These are phyloP conservation scores for Exaiptasia diaphana DNA, from an alignment of 64 coral and sea anemone species.

Conservation along the genomic window DNA sequence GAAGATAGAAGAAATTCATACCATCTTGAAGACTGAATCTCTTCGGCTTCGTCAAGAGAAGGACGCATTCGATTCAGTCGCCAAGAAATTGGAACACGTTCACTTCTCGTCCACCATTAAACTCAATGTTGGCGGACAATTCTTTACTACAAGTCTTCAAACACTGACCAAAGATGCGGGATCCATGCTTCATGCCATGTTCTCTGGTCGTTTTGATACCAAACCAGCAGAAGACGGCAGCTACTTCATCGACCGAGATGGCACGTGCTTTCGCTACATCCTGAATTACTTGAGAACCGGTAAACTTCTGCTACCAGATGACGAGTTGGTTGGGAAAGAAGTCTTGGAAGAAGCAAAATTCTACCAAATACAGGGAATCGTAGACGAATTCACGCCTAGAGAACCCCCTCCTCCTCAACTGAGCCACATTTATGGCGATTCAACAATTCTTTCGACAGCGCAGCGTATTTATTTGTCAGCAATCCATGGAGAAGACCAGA, in stretches of 20 bases:
- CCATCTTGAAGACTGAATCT: slow-evolving; percentile 13
- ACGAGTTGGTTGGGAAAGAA: neutral
- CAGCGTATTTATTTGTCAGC: neutral
- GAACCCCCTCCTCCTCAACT: too few relatives aligned
- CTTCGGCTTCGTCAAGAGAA: slow-evolving; percentile 15
- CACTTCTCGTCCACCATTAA: slow-evolving; percentile 1
- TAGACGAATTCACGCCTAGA: neutral
- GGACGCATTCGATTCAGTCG: slow-evolving; percentile 1
- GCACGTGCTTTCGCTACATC: slow-evolving; percentile 26
- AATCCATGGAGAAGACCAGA: neutral
- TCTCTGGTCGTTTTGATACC: slow-evolving; percentile 1
- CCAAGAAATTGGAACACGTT: slow-evolving; percentile 8
- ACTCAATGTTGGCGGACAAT: slow-evolving; percentile 7
- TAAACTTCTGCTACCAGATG: neutral
- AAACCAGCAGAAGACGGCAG: neutral
- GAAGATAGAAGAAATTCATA: slow-evolving; percentile 6
- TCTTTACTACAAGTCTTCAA: slow-evolving; percentile 3
- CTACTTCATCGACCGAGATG: slow-evolving; percentile 42
- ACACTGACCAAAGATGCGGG: slow-evolving; percentile 16
- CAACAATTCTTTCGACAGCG: neutral
- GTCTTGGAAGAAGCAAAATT: neutral
- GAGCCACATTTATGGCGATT: neutral
- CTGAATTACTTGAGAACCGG: slow-evolving; percentile 35
- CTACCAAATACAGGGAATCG: slow-evolving; percentile 21
- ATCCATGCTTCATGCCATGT: slow-evolving; percentile 22